Conservation (phyloP, 1,140 invertebrate genomes). For the Heliconius melpomene region DNA sequence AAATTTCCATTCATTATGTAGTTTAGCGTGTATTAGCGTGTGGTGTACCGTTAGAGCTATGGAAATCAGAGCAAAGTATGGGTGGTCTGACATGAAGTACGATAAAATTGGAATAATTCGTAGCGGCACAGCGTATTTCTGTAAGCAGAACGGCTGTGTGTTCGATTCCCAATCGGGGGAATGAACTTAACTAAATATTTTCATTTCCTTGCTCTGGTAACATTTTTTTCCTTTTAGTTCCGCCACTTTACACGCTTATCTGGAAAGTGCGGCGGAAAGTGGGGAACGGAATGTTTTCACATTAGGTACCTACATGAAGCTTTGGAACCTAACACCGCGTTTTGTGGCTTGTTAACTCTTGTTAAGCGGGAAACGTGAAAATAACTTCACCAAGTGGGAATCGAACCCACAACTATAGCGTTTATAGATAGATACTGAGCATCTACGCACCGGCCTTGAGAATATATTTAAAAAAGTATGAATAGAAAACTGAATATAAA, state of each 20-base stretch:
- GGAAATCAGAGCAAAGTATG: neutral
- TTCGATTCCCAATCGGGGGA: neutral
- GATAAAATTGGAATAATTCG: no score
- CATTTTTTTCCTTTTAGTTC: neutral
- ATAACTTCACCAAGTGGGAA: no score
- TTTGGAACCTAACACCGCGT: neutral
- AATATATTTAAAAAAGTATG: neutral
- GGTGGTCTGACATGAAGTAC: neutral
- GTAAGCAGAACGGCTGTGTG: neutral
- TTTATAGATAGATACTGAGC: no score
- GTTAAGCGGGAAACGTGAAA: no score
- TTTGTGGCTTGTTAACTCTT: no score
- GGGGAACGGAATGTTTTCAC: neutral
- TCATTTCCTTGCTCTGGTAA: no score
- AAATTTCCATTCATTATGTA: constrained; percentile 1
- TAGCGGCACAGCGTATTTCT: no score
- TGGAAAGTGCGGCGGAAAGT: neutral
- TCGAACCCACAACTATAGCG: no score
- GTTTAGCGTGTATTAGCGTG: constrained; percentile 18
- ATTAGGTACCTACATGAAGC: neutral
- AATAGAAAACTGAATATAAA: neutral
- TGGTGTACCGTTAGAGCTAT: neutral
- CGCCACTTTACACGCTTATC: neutral
- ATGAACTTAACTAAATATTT: no score
- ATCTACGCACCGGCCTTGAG: neutral